phyloP scores from a whole-genome alignment of 2,888 invertebrate genomes.

The Zaprionus lineosus region DNA sequence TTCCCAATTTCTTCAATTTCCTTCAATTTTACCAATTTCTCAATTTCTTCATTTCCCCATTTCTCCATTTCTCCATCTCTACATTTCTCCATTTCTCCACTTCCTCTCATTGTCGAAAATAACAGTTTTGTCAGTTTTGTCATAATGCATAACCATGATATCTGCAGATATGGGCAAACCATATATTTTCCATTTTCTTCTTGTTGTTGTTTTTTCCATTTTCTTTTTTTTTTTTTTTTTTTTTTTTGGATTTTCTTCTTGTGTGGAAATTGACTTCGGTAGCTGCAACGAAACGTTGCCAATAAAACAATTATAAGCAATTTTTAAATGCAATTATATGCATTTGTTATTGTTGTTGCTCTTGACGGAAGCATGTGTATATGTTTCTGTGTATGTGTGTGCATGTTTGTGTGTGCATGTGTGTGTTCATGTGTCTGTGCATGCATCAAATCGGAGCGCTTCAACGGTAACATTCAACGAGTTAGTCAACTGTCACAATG shows the following conservation, averaged over 20 bases:
- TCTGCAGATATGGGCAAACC: too few species aligned
- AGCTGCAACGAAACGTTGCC: constrained; percentile 11
- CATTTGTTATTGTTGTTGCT: constrained; percentile 19
- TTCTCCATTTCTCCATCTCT: too few species aligned
- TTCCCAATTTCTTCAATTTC: too few species aligned
- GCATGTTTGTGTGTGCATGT: neutral
- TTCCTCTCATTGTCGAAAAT: too few species aligned
- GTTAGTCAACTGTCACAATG: constrained; percentile 77
- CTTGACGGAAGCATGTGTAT: constrained; percentile 52
- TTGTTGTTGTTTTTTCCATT: constrained; percentile 7
- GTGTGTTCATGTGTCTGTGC: constrained; percentile 21
- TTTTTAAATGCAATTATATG: constrained; percentile 68
- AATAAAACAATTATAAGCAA: constrained; percentile 42
- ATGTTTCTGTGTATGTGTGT: neutral
- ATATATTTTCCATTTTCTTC: too few species aligned
- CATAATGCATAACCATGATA: too few species aligned
- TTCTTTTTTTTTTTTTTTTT: constrained; percentile 7
- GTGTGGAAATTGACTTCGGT: constrained; percentile 34
- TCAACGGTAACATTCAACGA: constrained; percentile 48
- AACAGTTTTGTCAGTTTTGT: too few species aligned
- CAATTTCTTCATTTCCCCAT: too few species aligned
- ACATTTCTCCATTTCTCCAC: too few species aligned
- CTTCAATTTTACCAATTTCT: too few species aligned
- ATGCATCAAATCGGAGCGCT: constrained; percentile 41
- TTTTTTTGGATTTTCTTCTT: neutral